Conservation (phyloP, 2,113 vertebrate genomes). For the Aramus guarauna region DNA sequence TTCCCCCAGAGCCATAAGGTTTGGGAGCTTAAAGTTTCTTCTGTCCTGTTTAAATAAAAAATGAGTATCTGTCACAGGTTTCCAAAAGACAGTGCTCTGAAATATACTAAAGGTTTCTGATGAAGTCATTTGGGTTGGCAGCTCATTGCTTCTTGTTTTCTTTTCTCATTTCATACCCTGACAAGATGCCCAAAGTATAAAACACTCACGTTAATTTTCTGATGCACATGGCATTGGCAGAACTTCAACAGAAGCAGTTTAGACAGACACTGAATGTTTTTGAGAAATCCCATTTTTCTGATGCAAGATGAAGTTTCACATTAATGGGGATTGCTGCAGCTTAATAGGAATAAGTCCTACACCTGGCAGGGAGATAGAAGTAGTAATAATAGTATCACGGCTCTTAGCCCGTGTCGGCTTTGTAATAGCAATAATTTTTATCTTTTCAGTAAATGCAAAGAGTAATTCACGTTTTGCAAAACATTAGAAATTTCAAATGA, state of each 20-base stretch:
- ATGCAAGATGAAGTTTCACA: neutral
- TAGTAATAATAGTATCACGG: neutral
- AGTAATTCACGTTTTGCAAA: neutral
- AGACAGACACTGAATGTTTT: neutral
- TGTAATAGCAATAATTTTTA: neutral
- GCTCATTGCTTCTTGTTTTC: neutral
- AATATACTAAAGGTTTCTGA: neutral
- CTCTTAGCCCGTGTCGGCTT: neutral
- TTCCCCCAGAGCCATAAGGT: neutral
- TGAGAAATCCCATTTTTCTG: neutral
- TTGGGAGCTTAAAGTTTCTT: neutral
- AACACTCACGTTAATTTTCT: neutral
- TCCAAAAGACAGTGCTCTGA: neutral
- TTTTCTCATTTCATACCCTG: neutral
- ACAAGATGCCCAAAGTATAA: neutral
- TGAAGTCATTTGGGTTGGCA: neutral
- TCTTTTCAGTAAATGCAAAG: neutral
- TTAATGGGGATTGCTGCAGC: neutral
- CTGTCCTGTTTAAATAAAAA: neutral
- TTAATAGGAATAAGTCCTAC: neutral
- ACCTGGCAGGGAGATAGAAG: neutral
- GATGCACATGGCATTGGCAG: neutral
- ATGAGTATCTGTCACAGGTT: neutral
- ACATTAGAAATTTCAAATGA: neutral
- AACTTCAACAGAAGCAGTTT: neutral